Evolutionary conservation across 2,113 vertebrate genomes (phyloP), one percentile per base, ranked within the genome.

Genomic region (Rissa tridactyla): DNA sequence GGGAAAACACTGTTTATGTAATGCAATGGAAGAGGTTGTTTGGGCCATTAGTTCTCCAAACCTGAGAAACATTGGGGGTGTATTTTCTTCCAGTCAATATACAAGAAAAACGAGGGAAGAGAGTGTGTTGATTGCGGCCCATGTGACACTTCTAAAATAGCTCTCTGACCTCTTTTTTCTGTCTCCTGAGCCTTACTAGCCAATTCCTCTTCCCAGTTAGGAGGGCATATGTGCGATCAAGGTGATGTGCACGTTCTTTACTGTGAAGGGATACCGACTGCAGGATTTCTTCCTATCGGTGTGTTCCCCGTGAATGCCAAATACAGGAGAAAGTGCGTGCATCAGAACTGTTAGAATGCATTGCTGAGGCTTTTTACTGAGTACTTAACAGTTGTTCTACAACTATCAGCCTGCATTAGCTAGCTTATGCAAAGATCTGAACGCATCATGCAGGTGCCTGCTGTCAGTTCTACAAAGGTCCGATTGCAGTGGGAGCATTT

Each of bases 321-420:
- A 51, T 46, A 51, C 47, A 27, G 58, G n/a, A 14, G 46, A 38
- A 42, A 44, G 20, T 11, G 30, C 42, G n/a, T 0, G 5, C 26
- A 51, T 34, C n/a, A 40, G 19, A 90, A 55, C 38, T 36, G 18
- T 18, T 30, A 29, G 75, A 65, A 42, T 66, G 58, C 13, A 14
- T 38, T 80, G 27, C 51, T 66, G 77, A 82, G 61, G 22, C 40
- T 76, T 87, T 17, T n/a, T 66, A 17, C 23, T 58, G 26, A 77
- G 38, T 70, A 38, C 30, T n/a, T 49, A 14, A 13, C 2, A 61
- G 81, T 2, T 6, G 64, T 82, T 49, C 8, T 49, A 3, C 21
- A 52, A 0, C n/a, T 68, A 14, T 55, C 26, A 1, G 3, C 51
- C 42, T 54, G 22, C 5, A 7, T 44, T 54, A 49, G 25, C 0